A percentile compares a stretch with the other conserved stretches of the same genome.
phyloP scores from a whole-genome alignment of 2,797 vertebrate genomes.

The Chelidonichthys spinosus region DNA sequence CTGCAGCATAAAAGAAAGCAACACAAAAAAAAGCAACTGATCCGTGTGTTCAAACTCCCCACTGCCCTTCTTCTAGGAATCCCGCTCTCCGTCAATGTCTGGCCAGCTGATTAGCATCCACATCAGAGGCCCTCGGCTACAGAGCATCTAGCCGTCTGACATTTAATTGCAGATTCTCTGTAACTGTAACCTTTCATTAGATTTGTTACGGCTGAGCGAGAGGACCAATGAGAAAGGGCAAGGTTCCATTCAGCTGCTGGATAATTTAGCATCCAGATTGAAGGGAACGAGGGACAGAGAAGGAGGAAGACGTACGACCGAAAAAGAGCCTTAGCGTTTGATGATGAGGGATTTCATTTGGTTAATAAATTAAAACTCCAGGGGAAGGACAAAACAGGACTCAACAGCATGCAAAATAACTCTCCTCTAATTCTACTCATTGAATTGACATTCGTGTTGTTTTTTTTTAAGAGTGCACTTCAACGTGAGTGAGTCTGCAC shows the following conservation, averaged over 20 bases:
- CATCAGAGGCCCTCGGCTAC: constrained; percentile 25
- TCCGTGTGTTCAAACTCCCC: constrained; percentile 32
- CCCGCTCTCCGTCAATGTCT: constrained; percentile 31
- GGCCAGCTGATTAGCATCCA: constrained; percentile 54
- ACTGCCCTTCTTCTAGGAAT: constrained; percentile 46
- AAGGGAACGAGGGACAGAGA: constrained; percentile 15
- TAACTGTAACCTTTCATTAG: constrained; percentile 69
- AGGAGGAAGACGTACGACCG: background rate
- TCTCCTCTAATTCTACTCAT: background rate
- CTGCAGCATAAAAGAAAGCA: background rate
- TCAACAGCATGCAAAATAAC: too few species aligned
- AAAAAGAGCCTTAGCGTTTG: constrained; percentile 1
- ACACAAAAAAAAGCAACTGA: background rate
- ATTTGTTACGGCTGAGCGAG: constrained; percentile 36
- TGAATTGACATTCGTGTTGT: background rate
- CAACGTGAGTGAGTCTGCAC: background rate
- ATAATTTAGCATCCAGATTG: constrained; percentile 39
- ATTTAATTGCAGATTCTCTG: constrained; percentile 59
- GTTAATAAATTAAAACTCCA: too few species aligned
- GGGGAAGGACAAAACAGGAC: too few species aligned
- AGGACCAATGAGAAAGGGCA: constrained; percentile 58
- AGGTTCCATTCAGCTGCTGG: constrained; percentile 11
- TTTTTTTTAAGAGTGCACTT: background rate
- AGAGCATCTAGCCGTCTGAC: constrained; percentile 55
- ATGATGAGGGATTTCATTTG: constrained; percentile 16